Base-by-base conservation (phyloP, 1,140 invertebrate species). In the Lutraria rhynchaena region DNA sequence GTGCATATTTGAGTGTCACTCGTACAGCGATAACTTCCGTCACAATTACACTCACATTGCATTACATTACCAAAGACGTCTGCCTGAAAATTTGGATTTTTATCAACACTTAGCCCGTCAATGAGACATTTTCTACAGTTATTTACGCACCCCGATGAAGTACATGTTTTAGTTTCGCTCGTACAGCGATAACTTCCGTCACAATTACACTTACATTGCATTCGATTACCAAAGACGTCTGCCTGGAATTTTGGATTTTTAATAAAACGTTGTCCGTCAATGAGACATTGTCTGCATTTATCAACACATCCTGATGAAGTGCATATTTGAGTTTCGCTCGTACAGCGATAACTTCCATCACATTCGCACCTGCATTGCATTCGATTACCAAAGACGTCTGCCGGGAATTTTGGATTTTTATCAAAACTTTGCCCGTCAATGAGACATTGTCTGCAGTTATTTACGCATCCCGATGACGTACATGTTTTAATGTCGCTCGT, bases 41-140 rank as follows among this genome's bases (percentile, higher is more conserved):
- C 53, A 51, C 77, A 81, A 0, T 71, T 57, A 53, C 77, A 81
- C 3, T 5, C 35, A 51, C 77, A 81, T 3, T 71, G 19, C 77
- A 81, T 81, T 63, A 17, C 13, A 1, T 17, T 22, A 17, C 77
- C 57, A 46, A 35, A 41, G 22, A 81, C 37, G 13, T 37, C 17
- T 27, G 69, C 69, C 4, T 35, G 1, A 27, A 81, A 81, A 57
- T 51, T 46, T 15, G 77, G 35, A 61, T 63, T 71, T 11, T 57
- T 57, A 22, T 58, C n/a, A 37, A 71, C 61, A 2, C 19, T 22
- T 35, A 13, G 13, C 11, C 67, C 57, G 4, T 70, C 77, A 63
- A 81, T 73, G 13, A 60, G 33, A 37, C 77, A 81, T 22, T 33
- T n/a, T 29, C 27, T 31, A 46, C 75, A 65, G 24, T 49, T 78